phyloP scores from a whole-genome alignment of 2,888 invertebrate species.

The Dryomyza anilis region DNA sequence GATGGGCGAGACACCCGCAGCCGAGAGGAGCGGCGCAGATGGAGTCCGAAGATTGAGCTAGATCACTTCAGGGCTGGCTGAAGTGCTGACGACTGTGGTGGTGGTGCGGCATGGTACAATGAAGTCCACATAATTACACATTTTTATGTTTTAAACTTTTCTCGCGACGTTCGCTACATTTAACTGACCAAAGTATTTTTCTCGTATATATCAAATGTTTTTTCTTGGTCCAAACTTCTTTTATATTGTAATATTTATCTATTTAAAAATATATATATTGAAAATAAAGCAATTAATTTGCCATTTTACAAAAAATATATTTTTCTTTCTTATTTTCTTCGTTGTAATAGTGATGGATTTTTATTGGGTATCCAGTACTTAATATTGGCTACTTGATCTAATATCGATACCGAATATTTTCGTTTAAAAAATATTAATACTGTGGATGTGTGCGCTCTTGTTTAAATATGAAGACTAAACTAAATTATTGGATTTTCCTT shows the following conservation, averaged over 20 bases:
- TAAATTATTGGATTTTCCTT: too few relatives aligned
- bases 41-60: background rate
- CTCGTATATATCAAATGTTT: too few relatives aligned
- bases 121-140: constrained; percentile 18
- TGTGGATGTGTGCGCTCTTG: too few relatives aligned
- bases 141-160: background rate
- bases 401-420: too few relatives aligned
- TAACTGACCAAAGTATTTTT: background rate
- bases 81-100: constrained; percentile 3
- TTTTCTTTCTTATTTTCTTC: constrained; percentile 23
- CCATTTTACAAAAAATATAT: constrained; percentile 14
- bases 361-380: too few relatives aligned
- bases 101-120: background rate
- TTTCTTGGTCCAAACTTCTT: background rate
- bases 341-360: too few relatives aligned
- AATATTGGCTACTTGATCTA: too few relatives aligned
- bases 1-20: constrained; percentile 4
- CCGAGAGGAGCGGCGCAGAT: background rate
- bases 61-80: constrained; percentile 5
- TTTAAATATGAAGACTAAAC: too few relatives aligned
- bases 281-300: constrained; percentile 14
- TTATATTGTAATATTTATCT: background rate
- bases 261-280: constrained; percentile 2
- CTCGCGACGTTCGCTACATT: constrained; percentile 1
- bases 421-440: too few relatives aligned